Conservation (phyloP, 1,140 invertebrate species). For the Brachionus calyciflorus region DNA sequence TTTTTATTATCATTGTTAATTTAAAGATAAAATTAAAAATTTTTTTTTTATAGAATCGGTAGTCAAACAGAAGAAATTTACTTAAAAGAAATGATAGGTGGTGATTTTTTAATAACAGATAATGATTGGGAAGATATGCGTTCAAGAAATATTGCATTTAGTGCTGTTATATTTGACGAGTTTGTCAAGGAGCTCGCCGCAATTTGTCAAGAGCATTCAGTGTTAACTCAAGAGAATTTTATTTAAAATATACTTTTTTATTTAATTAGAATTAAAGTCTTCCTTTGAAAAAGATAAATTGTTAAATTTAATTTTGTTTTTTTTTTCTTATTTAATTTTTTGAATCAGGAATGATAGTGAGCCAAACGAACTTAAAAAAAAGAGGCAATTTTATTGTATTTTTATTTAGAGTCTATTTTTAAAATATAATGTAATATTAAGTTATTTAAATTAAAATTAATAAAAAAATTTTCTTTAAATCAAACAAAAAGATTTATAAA, state of each 20-base stretch:
- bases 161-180: constrained; percentile 83
- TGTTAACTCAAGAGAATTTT: constrained; percentile 48
- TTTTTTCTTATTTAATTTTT: background rate
- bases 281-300: constrained; percentile 3
- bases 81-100: background rate
- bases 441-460: constrained; percentile 11
- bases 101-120: constrained; percentile 10
- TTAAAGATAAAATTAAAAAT: background rate
- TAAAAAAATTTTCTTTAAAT: too few species aligned
- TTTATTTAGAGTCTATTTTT: background rate
- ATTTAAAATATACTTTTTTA: background rate
- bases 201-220: constrained; percentile 78
- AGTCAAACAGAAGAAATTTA: background rate
- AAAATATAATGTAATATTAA: background rate
- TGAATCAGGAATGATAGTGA: background rate
- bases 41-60: background rate
- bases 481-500: too few species aligned
- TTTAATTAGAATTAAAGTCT: background rate
- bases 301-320: constrained; percentile 2
- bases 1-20: background rate
- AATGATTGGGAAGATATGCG: constrained; percentile 55
- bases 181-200: constrained; percentile 89
- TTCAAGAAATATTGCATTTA: constrained; percentile 69
- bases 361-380: background rate
- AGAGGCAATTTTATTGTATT: background rate